Evolutionary conservation across 64 coral and sea anemone species (phyloP), one percentile per base, ranked within the genome.

Genomic region (Catalaphyllia jardinei): DNA sequence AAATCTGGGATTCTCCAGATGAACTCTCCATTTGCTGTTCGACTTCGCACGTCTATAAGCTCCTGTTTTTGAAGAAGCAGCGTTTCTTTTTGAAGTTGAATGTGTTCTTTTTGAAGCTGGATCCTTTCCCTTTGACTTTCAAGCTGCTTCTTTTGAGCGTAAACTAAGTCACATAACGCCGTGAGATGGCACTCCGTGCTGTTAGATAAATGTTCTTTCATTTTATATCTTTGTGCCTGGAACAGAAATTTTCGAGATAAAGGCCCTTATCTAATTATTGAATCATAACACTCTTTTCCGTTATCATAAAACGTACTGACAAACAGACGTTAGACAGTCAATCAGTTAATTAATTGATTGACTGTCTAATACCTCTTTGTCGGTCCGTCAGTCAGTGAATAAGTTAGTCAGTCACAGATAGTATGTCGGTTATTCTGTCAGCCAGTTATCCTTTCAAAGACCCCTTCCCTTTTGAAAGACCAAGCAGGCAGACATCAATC

Each of bases 21-120:
- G n/a, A 95, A 82, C 78, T 99, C 91, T 4, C 97, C 97, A 39
- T 95, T 95, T 63, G 94, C 94, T 29, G 88, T 87, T 18, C 88
- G 76, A 75, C 97, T 95, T 74, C 97, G 71, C 52, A 89, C 86
- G 67, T 99, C 97, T 10, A 93, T 31, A 17, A 99, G 71, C 67
- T 99, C 97, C 59, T 95, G 89, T 62, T 88, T 95, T 87, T 99
- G 94, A 17, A 81, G 60, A 46, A 89, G 74, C 24, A 99, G 77
- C 0, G 91, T 88, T 60, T 99, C 97, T 91, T 93, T 95, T 73
- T 99, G 97, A 7, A 99, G 84, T n/a, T 99, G 91, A 20, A 99
- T 88, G 65, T 99, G 97, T 83, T 99, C 97, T n/a, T 99, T 99
- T 84, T 99, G 97, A 24, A 99, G 87, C 38, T 91, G 91, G 29